Percentiles rank a stretch among this genome's conserved stretches.
phyloP scores from a whole-genome alignment of 2,888 invertebrate genomes.

The Eumacrocentrus americanus region DNA sequence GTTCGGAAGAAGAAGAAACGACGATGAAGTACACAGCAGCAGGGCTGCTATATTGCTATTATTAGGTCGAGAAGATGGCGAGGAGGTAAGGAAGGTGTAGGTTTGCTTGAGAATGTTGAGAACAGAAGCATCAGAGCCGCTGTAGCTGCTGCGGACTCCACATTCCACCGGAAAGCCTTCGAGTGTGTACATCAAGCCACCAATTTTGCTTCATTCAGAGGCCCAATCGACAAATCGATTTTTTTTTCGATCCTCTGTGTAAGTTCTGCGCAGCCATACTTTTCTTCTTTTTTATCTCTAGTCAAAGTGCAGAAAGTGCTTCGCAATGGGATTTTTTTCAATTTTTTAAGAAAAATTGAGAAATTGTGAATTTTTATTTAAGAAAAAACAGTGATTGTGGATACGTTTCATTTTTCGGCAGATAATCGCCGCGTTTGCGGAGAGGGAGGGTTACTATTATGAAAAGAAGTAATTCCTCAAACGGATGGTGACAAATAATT shows the following conservation, averaged over 20 bases:
- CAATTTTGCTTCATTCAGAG: conserved; percentile 37
- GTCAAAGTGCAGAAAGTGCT: not conserved
- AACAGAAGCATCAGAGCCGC: conserved; percentile 66
- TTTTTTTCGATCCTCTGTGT: conserved; percentile 35
- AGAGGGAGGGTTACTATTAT: too few relatives aligned
- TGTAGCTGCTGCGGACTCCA: conserved; percentile 74
- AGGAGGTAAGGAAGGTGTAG: not conserved
- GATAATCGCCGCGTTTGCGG: too few relatives aligned
- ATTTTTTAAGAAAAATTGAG: not conserved
- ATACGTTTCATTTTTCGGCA: not conserved
- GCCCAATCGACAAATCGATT: conserved; percentile 43
- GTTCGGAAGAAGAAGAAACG: conserved; percentile 32
- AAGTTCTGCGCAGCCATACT: not conserved
- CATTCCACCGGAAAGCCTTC: conserved; percentile 67
- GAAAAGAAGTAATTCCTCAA: too few relatives aligned
- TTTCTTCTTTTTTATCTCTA: not conserved
- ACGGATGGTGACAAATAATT: too few relatives aligned
- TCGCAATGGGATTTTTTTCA: not conserved
- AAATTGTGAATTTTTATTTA: not conserved
- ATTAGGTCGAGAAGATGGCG: conserved; percentile 1
- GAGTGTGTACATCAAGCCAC: conserved; percentile 43
- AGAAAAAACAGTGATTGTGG: conserved; percentile 4
- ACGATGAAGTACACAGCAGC: conserved; percentile 36
- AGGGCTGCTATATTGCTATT: conserved; percentile 40
- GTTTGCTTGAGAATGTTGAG: conserved; percentile 2